These are phyloP conservation scores for Microtus ochrogaster DNA, from an alignment of 2,113 vertebrate species.

Conservation along the genomic window DNA sequence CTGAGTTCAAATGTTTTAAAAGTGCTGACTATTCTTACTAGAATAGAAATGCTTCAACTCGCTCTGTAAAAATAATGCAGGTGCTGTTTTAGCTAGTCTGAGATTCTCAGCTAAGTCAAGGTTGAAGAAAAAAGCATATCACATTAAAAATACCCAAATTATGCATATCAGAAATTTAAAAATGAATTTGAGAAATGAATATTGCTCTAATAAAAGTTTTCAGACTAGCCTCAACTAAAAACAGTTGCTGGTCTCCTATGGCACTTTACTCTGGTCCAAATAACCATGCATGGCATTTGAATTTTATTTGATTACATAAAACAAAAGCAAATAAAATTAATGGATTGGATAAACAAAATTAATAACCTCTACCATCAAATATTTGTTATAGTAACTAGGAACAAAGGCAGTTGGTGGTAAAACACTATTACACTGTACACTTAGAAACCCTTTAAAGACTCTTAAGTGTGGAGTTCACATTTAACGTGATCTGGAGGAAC, in stretches of 20 bases:
- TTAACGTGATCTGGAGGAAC: constrained; percentile 88
- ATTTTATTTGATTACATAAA: constrained; percentile 84
- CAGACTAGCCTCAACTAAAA: constrained; percentile 85
- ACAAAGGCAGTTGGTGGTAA: constrained; percentile 94
- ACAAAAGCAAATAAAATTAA: constrained; percentile 81
- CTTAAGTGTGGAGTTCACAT: constrained; percentile 87
- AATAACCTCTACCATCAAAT: constrained; percentile 82
- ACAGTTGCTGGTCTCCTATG: constrained; percentile 96
- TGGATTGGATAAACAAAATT: constrained; percentile 86
- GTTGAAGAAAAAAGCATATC: constrained; percentile 74
- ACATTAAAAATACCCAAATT: constrained; percentile 80
- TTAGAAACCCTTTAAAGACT: constrained; percentile 91
- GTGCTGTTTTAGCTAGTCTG: constrained; percentile 82
- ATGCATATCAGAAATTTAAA: constrained; percentile 80
- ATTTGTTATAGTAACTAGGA: constrained; percentile 86
- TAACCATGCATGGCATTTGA: constrained; percentile 83
- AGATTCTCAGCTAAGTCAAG: constrained; percentile 79
- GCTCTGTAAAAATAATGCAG: constrained; percentile 75
- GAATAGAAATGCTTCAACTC: constrained; percentile 71
- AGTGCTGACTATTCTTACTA: constrained; percentile 84
- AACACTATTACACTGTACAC: constrained; percentile 84
- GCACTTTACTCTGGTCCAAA: constrained; percentile 93
- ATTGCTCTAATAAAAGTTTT: constrained; percentile 85
- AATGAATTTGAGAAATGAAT: constrained; percentile 84
- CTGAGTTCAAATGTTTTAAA: constrained; percentile 84